Conservation (phyloP, 2,113 vertebrate species). For the Phrynosoma platyrhinos region DNA sequence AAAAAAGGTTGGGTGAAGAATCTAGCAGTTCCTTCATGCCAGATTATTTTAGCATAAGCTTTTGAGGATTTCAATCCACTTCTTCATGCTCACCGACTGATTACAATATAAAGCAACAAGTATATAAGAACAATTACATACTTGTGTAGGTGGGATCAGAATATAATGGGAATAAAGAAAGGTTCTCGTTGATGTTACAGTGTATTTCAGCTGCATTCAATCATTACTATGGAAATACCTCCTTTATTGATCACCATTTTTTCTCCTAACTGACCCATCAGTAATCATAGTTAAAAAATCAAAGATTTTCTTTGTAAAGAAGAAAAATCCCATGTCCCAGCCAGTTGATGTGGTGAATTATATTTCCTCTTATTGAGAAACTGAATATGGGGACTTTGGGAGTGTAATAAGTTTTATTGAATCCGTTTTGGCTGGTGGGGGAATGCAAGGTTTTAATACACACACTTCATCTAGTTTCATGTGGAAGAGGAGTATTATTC, state of each 20-base stretch:
- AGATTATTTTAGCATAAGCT: too few species aligned
- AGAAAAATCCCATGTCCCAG: neutral
- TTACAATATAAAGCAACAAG: too few species aligned
- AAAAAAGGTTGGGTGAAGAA: too few species aligned
- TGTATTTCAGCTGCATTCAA: neutral
- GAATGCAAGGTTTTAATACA: constrained; percentile 24
- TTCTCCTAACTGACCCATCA: neutral
- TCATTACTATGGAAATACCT: too few species aligned
- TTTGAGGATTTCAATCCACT: too few species aligned
- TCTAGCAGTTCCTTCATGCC: too few species aligned
- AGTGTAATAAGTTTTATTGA: constrained; percentile 9
- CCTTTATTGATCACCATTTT: neutral
- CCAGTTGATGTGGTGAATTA: neutral
- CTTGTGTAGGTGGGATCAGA: too few species aligned
- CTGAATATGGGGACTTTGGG: neutral
- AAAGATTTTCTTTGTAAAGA: neutral
- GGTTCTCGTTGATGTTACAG: too few species aligned
- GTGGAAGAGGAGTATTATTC: constrained; percentile 6
- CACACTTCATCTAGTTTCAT: constrained; percentile 29
- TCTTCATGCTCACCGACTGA: too few species aligned
- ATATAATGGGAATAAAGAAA: neutral
- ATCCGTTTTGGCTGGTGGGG: neutral
- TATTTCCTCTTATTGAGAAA: neutral
- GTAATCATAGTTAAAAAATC: neutral
- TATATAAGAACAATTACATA: too few species aligned